phyloP scores from a whole-genome alignment of 2,888 invertebrate genomes.

The Cheilosia soror region DNA sequence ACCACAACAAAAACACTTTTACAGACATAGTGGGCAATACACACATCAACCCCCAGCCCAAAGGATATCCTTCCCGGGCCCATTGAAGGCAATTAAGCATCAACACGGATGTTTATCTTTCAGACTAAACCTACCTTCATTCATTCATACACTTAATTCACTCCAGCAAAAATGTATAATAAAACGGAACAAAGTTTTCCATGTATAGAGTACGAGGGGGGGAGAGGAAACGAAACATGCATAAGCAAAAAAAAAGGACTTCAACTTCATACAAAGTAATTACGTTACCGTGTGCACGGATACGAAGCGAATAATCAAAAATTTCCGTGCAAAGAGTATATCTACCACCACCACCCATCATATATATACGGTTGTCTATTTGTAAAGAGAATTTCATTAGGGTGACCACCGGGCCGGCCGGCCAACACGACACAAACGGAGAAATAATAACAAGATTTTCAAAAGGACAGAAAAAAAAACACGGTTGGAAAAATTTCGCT shows the following conservation, averaged over 20 bases:
- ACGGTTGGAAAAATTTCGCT: conserved; percentile 17
- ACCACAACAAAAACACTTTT: conserved; percentile 35
- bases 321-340: conserved; percentile 53
- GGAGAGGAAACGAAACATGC: not conserved
- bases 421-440: conserved; percentile 55
- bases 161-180: conserved; percentile 49
- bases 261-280: conserved; percentile 62
- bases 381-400: conserved; percentile 71
- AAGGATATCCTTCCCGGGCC: conserved; percentile 26
- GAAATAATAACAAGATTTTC: conserved; percentile 63
- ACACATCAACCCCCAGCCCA: not conserved
- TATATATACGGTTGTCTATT: conserved; percentile 7
- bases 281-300: conserved; percentile 61
- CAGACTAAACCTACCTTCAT: conserved; percentile 63
- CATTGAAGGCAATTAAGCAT: conserved; percentile 72
- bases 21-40: not conserved
- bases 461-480: conserved; percentile 31
- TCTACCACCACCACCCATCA: not conserved
- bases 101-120: conserved; percentile 74
- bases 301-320: conserved; percentile 67
- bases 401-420: conserved; percentile 67
- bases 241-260: conserved; percentile 14
- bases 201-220: not conserved
- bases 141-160: conserved; percentile 61
- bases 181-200: conserved; percentile 24